These are phyloP conservation scores for Serripes groenlandicus DNA, from an alignment of 2,888 invertebrate genomes.

Conservation along the genomic window DNA sequence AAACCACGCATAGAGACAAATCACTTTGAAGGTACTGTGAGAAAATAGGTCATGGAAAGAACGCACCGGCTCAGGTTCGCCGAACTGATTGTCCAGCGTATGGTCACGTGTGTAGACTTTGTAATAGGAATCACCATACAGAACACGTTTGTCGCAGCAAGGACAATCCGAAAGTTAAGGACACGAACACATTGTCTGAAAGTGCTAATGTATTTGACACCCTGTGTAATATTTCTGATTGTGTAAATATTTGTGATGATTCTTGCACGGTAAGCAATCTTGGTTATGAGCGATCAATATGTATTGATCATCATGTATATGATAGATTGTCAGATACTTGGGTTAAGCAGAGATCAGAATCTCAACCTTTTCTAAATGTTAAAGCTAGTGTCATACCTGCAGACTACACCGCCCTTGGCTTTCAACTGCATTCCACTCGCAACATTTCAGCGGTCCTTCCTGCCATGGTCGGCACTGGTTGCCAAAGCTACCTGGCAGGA, in stretches of 20 bases:
- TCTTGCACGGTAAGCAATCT: neutral
- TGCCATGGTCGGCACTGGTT: conserved; percentile 58
- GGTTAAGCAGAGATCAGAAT: conserved; percentile 37
- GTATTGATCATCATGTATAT: conserved; percentile 67
- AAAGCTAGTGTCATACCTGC: conserved; percentile 25
- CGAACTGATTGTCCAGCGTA: conserved; percentile 64
- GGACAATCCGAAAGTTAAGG: conserved; percentile 28
- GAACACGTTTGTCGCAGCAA: conserved; percentile 64
- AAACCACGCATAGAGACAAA: neutral
- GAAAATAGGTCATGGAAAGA: conserved; percentile 65
- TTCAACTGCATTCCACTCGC: neutral
- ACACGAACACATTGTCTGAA: neutral
- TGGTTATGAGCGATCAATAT: neutral
- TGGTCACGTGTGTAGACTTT: conserved; percentile 59
- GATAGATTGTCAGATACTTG: conserved; percentile 46
- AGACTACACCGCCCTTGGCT: conserved; percentile 64
- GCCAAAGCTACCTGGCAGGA: conserved; percentile 72
- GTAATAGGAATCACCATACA: conserved; percentile 58
- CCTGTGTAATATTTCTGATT: conserved; percentile 36
- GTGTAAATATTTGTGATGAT: neutral
- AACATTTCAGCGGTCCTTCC: neutral
- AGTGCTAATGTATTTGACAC: neutral
- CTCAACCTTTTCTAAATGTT: conserved; percentile 61
- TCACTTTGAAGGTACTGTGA: conserved; percentile 67
- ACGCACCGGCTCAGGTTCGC: conserved; percentile 35